These are phyloP conservation scores for Diarsia rubi DNA, from an alignment of 2,888 invertebrate species.

Conservation along the genomic window DNA sequence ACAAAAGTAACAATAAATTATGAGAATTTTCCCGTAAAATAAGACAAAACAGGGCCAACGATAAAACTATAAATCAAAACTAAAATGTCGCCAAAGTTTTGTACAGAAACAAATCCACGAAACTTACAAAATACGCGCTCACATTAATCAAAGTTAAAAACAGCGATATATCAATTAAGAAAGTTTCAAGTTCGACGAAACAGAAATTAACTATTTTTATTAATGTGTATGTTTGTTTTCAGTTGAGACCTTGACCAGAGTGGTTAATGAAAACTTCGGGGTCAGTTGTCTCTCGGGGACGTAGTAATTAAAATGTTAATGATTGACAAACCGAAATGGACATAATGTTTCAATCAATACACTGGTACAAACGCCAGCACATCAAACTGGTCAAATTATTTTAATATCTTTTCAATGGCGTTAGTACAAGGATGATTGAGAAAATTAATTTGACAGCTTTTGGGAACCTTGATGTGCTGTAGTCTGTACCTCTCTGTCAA, in stretches of 20 bases:
- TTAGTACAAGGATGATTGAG: too few relatives aligned
- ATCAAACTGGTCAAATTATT: too few relatives aligned
- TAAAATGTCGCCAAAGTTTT: constrained; percentile 20
- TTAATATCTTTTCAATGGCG: too few relatives aligned
- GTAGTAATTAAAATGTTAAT: neutral
- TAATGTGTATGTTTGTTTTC: constrained; percentile 5
- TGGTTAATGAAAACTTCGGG: neutral
- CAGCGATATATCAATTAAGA: constrained; percentile 47
- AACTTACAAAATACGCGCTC: constrained; percentile 17
- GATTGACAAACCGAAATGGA: neutral
- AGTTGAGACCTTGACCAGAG: neutral
- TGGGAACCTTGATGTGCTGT: too few relatives aligned
- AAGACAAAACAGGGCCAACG: neutral
- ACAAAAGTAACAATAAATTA: neutral
- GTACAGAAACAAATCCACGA: neutral
- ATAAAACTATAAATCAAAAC: constrained; percentile 15
- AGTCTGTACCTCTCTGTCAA: neutral
- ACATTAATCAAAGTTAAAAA: constrained; percentile 59
- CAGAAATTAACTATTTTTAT: constrained; percentile 8
- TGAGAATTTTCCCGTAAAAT: neutral
- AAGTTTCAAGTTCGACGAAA: constrained; percentile 34
- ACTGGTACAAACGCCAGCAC: too few relatives aligned
- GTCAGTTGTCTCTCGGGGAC: neutral
- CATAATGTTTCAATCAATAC: neutral
- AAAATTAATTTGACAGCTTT: too few relatives aligned